phyloP scores from a whole-genome alignment of 2,113 vertebrate genomes.

The Dipodomys merriami region DNA sequence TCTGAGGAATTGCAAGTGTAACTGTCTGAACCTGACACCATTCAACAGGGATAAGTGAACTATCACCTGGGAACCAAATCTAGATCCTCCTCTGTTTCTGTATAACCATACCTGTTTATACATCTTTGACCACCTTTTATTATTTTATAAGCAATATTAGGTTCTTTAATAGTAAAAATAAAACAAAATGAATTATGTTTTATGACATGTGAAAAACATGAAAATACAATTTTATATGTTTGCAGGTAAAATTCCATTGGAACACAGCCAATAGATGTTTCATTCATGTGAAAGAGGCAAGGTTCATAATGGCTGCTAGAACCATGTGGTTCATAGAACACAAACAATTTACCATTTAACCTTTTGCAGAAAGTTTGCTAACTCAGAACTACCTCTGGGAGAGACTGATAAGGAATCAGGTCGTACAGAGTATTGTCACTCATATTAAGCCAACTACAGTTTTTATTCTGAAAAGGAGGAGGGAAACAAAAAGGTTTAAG shows the following conservation, averaged over 20 bases:
- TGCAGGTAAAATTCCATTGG: neutral
- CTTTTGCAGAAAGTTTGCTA: neutral
- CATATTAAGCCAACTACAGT: neutral
- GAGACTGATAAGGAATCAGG: neutral
- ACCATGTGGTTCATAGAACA: neutral
- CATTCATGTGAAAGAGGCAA: neutral
- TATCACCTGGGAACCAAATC: neutral
- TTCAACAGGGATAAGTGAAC: neutral
- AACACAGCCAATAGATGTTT: neutral
- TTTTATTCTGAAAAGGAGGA: conserved; percentile 10
- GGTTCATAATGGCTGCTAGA: neutral
- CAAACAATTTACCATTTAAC: neutral
- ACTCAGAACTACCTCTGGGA: neutral
- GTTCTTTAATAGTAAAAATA: no score
- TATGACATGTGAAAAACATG: neutral
- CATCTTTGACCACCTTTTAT: neutral
- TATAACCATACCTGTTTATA: neutral
- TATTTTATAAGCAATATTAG: no score
- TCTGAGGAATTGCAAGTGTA: neutral
- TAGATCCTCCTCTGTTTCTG: neutral
- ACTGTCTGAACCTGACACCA: neutral
- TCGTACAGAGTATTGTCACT: neutral
- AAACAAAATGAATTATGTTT: neutral
- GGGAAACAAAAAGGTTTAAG: neutral
- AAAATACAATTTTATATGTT: neutral